These are phyloP conservation scores for Malaclemys terrapin DNA, from an alignment of 2,113 vertebrate genomes.

Conservation along the genomic window DNA sequence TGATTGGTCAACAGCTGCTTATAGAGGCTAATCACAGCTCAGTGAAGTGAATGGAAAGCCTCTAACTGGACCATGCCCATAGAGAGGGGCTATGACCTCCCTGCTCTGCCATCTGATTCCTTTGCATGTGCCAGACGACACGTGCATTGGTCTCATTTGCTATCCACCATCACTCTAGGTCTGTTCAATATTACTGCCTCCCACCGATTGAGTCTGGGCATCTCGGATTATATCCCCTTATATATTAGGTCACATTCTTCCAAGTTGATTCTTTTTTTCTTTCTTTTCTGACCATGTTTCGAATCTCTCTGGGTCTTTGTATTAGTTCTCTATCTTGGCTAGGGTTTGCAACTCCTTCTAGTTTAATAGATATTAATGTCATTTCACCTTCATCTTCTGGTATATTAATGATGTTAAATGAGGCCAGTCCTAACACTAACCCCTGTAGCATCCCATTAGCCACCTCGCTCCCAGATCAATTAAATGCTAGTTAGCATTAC, in stretches of 20 bases:
- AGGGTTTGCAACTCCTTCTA: neutral
- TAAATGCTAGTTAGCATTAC: neutral
- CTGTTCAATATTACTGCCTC: rapidly evolving
- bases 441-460: constrained; percentile 6
- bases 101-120: too few relatives aligned
- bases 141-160: rapidly evolving
- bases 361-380: neutral
- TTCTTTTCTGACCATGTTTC: neutral
- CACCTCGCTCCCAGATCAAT: constrained; percentile 21
- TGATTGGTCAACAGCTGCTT: too few relatives aligned
- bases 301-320: constrained; percentile 11
- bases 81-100: too few relatives aligned
- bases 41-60: too few relatives aligned
- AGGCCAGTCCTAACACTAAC: neutral
- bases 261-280: neutral
- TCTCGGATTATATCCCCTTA: rapidly evolving
- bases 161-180: rapidly evolving
- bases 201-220: neutral
- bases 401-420: neutral
- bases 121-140: too few relatives aligned
- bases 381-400: neutral
- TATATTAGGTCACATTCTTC: neutral
- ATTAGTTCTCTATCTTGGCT: constrained; percentile 16
- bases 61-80: too few relatives aligned
- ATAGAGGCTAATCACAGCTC: too few relatives aligned